A percentile compares a stretch with the other conserved stretches of the same genome.
Conservation (phyloP, 2,797 vertebrate species). For the Zalophus californianus region DNA sequence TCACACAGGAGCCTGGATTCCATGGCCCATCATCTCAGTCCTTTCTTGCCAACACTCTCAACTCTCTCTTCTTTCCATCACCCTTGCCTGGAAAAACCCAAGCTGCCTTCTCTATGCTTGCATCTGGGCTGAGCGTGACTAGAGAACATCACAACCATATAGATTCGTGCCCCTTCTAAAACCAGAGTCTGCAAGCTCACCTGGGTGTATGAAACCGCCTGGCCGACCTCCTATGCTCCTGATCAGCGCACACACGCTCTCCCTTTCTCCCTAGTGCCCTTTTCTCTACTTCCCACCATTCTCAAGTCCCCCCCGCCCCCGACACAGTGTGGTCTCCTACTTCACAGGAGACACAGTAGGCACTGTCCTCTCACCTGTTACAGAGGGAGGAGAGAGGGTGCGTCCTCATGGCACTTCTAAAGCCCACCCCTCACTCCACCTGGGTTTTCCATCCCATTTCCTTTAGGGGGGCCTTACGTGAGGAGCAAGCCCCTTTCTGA, state of each 20-base stretch:
- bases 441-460: not conserved
- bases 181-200: not conserved
- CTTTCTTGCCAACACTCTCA: slow-evolving; percentile 46
- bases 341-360: not conserved
- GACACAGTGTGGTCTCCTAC: not conserved
- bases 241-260: not conserved
- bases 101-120: slow-evolving; percentile 19
- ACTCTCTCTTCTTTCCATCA: not conserved
- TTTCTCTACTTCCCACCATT: not conserved
- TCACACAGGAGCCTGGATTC: not conserved
- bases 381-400: not conserved
- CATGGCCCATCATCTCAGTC: not conserved
- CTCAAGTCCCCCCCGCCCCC: not conserved
- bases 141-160: not conserved
- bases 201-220: not conserved
- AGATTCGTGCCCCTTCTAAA: not conserved
- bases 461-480: not conserved
- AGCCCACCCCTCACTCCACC: not conserved
- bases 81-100: not conserved
- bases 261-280: not conserved
- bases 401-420: not conserved
- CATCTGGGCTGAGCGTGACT: not conserved
- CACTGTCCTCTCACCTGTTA: not conserved
- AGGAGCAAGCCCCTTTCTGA: not conserved
- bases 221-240: not conserved